A percentile compares a stretch with the other conserved stretches of the same genome.
These are phyloP conservation scores for Eutrigla gurnardus DNA, from an alignment of 2,797 vertebrate species.

Conservation along the genomic window DNA sequence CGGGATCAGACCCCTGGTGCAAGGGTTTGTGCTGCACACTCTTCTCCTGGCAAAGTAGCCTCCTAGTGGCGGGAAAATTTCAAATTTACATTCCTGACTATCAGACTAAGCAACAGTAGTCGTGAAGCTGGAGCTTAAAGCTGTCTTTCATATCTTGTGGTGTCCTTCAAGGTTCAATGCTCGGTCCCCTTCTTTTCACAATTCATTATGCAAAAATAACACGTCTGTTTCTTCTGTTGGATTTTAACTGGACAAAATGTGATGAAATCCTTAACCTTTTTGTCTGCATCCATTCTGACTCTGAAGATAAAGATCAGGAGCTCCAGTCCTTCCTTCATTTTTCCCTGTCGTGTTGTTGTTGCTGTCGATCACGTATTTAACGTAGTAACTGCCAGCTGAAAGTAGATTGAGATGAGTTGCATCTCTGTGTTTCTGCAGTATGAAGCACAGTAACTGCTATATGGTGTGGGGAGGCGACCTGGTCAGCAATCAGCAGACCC, in stretches of 20 bases:
- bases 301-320: too few species aligned
- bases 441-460: slow-evolving; percentile 96
- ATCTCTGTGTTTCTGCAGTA: slow-evolving; percentile 77
- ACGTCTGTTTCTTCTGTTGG: too few species aligned
- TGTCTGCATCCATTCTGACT: too few species aligned
- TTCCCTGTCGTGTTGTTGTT: background rate
- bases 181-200: too few species aligned
- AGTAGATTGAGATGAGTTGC: background rate
- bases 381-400: background rate
- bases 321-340: background rate
- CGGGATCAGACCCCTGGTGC: background rate
- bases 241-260: too few species aligned
- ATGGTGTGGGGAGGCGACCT: slow-evolving; percentile 97
- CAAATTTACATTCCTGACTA: too few species aligned
- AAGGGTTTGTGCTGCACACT: background rate
- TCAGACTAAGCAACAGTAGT: too few species aligned
- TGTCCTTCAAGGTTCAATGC: too few species aligned
- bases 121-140: too few species aligned
- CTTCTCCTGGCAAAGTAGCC: background rate
- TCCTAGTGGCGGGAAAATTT: background rate
- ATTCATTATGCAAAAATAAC: too few species aligned
- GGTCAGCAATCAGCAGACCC: slow-evolving; percentile 89
- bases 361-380: background rate
- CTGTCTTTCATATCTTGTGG: too few species aligned
- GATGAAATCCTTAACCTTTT: too few species aligned